Base-by-base conservation (phyloP, 2,797 vertebrate genomes). In the Phrynocephalus forsythii region DNA sequence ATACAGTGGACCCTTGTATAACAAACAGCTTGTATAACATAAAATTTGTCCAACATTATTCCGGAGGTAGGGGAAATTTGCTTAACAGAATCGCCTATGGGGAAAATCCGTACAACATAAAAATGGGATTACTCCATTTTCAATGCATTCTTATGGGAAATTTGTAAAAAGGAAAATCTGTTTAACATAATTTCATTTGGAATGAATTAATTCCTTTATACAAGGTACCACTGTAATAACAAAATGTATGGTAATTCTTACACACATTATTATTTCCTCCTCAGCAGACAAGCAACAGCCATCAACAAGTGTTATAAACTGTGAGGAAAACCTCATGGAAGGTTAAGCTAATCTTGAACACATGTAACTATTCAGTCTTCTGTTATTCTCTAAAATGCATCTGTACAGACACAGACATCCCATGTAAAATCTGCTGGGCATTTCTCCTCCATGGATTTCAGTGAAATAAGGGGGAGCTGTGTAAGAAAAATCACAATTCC, bases 241-340 rank as follows among this genome's bases (percentile, higher is more conserved):
- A 56, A 56, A 56, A 56, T 10, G 52, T 13, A n/a, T 15, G 90
- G 66, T 18, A 88, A 67, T n/a, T 87, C 48, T 71, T 92, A 80
- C 83, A 0, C 84, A 90, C 82, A 2, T 71, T 77, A 22, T 88
- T 89, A 89, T 87, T 92, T 33, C 1, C 28, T 86, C 83, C 90
- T 81, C 87, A 85, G 67, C 3, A 1, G 0, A 8, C 66, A 72
- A 89, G 69, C 77, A 87, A 86, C 90, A 89, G 88, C 88, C 84
- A 91, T 88, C 13, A 82, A 63, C 86, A 10, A 15, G 1, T 67
- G 5, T 11, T 26, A 30, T 81, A 26, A 80, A 79, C 72, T 73
- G 44, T 83, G n/a, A 85, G 60, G 9, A 91, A 77, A 91, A 89
- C 33, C 9, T 67, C 7, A 75, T 5, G 30, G 66, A 26, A 24